Base-by-base conservation (phyloP, 2,888 invertebrate species). In the Globia sparganii region DNA sequence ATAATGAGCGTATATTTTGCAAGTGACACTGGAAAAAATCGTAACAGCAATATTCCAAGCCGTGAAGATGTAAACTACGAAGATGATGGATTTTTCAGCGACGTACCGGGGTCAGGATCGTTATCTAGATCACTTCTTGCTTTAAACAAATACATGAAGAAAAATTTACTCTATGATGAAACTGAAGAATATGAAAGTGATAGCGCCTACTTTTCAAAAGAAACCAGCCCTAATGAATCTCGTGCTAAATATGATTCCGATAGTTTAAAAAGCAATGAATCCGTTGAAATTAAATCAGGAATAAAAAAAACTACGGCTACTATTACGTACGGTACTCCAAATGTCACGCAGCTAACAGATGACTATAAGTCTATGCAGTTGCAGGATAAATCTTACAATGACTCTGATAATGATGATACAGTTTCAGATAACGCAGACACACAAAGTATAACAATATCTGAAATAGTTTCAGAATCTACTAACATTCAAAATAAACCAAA, bases 131-230 rank as follows among this genome's bases (percentile, higher is more conserved):
- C 96, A 11, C 88, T 94, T 72, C 87, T 94, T 67, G 96, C 96
- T n/a, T 86, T 96, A 59, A 96, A 96, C 84, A 94, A 93, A 81
- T 96, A 94, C 81, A 93, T 96, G 5, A 96, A 95, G 87, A 95
- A 94, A 77, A 96, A 96, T 93, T 92, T 96, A 80, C 90, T 95
- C 18, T 94, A 94, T 70, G 96, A 95, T 72, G 94, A 95, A 76
- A 92, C 91, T 81, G 93, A 87, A 70, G 90, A 90, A 75, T 79
- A 88, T 53, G 92, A 92, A 76, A 89, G 91, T 68, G 96, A 96
- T 78, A 91, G 91, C 73, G 95, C 94, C 37, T 96, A 95, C 87
- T 96, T 95, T 89, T 95, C 96, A 49, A 96, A 96, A 87, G 96
- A 96, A 89, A 95, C 93, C 69, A 96, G 95, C 75, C 96, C 96